Conservation (phyloP, 2,888 invertebrate genomes). For the Onchidella celtica region DNA sequence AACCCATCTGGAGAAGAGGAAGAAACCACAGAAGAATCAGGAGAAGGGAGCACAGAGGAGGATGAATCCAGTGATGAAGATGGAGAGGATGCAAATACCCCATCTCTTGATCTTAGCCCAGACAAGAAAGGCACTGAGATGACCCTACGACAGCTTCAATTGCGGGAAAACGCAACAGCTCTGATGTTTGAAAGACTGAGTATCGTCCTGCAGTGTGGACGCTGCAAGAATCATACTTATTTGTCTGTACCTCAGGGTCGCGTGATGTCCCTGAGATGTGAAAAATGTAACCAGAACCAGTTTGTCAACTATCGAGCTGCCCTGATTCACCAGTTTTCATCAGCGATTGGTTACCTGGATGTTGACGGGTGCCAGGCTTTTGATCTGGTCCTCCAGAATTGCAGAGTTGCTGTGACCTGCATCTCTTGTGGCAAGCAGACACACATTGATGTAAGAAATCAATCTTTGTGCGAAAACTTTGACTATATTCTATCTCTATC, state of each 20-base stretch:
- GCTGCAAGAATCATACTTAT: conserved; percentile 74
- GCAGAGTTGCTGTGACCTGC: conserved; percentile 75
- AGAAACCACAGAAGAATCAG: conserved; percentile 38
- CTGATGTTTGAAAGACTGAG: conserved; percentile 70
- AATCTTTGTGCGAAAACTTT: no score
- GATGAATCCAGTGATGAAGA: conserved; percentile 30
- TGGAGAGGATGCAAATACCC: conserved; percentile 31
- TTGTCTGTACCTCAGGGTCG: conserved; percentile 68
- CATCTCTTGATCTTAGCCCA: conserved; percentile 50
- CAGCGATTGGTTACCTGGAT: conserved; percentile 78
- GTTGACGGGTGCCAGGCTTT: conserved; percentile 76
- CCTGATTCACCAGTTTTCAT: conserved; percentile 75
- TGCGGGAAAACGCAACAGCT: conserved; percentile 74
- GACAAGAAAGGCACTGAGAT: conserved; percentile 76
- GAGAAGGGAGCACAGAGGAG: conserved; percentile 42
- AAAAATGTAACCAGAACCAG: conserved; percentile 73
- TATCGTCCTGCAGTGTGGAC: conserved; percentile 71
- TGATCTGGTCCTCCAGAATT: conserved; percentile 78
- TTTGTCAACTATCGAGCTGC: conserved; percentile 72
- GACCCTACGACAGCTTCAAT: conserved; percentile 71
- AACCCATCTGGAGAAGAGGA: not conserved
- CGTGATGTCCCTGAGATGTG: conserved; percentile 69
- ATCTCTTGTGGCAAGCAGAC: conserved; percentile 77
- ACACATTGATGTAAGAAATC: conserved; percentile 75
- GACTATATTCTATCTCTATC: no score